Base-by-base conservation (phyloP, 2,797 vertebrate species). In the Kryptolebias ocellatus region DNA sequence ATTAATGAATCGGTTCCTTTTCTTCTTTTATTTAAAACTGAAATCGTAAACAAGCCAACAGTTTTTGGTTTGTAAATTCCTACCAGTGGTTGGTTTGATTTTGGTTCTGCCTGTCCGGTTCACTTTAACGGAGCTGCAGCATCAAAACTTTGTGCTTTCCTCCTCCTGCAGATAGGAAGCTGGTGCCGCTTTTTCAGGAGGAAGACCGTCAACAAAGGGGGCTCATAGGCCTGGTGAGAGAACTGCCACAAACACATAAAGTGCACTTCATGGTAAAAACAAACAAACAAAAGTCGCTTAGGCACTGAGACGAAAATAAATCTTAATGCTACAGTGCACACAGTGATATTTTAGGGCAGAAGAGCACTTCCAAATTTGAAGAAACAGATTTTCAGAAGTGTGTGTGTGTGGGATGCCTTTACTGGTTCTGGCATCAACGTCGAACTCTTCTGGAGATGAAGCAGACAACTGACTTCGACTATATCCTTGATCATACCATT, bases 171-270 rank as follows among this genome's bases (percentile, higher is more conserved):
- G 97, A 94, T 89, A 93, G 93, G 82, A 95, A 94, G 85, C 80
- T 92, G 69, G 90, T 92, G 44, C 96, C 95, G 20, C 94, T 98
- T 56, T 95, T 98, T 85, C 95, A 97, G 80, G 96, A 98, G 86
- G 96, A 98, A 17, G 97, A 99, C 70, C 90, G 82, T 70, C 93
- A 93, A 52, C 96, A 99, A 91, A 94, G 94, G 69, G 84, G 92
- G 71, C 94, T 97, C 39, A 93, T 96, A 67, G 96, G 97, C 73
- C 90, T 98, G 96, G 98, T 99, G 92, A 84, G 97, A 29, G 42
- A 73, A 24, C 34, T 72, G 17, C 45, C 16, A 49, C 15, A 52
- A 39, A 54, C 29, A 54, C 29, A 47, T 9, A n/a, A 1, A 34
- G 34, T 34, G 34, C 34, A 34, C 34, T 34, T 34, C 9, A 39